Base-by-base conservation (phyloP, 2,797 vertebrate genomes). In the Siniperca obscura region DNA sequence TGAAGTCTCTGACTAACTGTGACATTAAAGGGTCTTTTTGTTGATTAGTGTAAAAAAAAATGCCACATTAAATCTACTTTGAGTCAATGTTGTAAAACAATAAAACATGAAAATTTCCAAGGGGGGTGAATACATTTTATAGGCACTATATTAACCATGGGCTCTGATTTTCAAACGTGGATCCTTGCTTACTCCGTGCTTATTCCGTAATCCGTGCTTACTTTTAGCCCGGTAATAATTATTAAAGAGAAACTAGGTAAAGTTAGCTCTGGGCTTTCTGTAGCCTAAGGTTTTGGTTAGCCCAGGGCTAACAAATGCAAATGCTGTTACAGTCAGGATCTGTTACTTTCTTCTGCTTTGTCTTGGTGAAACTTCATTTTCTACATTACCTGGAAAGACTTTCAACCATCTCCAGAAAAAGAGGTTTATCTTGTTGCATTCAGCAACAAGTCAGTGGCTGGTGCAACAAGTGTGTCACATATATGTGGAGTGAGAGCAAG, bases 341-440 rank as follows among this genome's bases (percentile, higher is more conserved):
- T 52, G 36, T 70, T 22, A 9, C 14, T 55, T 77, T 42, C 50
- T 27, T 59, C 60, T 55, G 76, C 38, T 76, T 57, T 38, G 14
- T 66, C 16, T 73, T 78, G 21, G n/a, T 62, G 27, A 78, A 59
- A 44, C 52, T 68, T 64, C n/a, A 42, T 22, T 40, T 78, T 48
- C 30, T 36, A n/a, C 40, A 65, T 65, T 79, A 70, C 59, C 65
- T 76, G 22, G 25, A 78, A 82, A 68, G 17, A 53, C 44, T 25
- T 50, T 59, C 30, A 50, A 42, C 3, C 21, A 19, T 21, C 10
- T 0, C 22, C 4, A 5, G 38, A 48, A 62, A 10, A 19, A 11
- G 36, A 62, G 4, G 27, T 53, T 30, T 16, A 52, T 60, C 34
- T n/a, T 55, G 46, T n/a, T 30, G 14, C 46, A 56, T 19, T 13